Evolutionary conservation across 2,888 invertebrate genomes (phyloP).

Genomic region (Sipha maydis): DNA sequence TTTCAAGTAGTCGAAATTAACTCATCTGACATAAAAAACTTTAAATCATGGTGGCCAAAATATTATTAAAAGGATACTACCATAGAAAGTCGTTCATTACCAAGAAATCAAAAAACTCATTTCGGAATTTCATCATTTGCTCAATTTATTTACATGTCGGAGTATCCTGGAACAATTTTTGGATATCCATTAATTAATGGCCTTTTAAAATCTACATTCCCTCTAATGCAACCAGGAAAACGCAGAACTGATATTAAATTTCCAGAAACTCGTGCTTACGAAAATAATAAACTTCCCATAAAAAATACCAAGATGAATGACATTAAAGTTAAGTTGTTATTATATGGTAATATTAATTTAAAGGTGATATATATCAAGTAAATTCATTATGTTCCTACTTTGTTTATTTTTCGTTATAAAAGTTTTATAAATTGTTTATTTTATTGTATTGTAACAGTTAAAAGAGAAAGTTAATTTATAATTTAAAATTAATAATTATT

Average conservation of each 20-base stretch:
- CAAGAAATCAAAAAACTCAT: conserved; percentile 21
- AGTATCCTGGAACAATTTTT: conserved; percentile 13
- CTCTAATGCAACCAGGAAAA: conserved; percentile 14
- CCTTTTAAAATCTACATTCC: background rate
- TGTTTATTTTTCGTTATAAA: background rate
- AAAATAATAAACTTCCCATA: conserved; percentile 17
- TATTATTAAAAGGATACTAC: conserved; percentile 10
- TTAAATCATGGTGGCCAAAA: too few species aligned
- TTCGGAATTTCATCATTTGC: conserved; percentile 7
- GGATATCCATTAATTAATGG: conserved; percentile 18
- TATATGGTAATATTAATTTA: too few species aligned
- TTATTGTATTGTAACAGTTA: background rate
- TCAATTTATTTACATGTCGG: conserved; percentile 1
- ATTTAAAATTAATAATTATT: too few species aligned
- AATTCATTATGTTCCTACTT: too few species aligned
- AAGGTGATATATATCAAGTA: too few species aligned
- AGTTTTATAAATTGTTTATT: conserved; percentile 1
- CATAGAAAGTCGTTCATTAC: background rate
- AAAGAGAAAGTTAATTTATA: too few species aligned
- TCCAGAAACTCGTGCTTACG: conserved; percentile 14
- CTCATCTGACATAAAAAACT: background rate
- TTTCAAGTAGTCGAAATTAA: conserved; percentile 23
- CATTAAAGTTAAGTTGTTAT: background rate
- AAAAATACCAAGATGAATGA: conserved; percentile 7
- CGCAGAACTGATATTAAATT: background rate